These are phyloP conservation scores for Diphyllodes magnificus DNA, from an alignment of 2,113 vertebrate species.

Conservation along the genomic window DNA sequence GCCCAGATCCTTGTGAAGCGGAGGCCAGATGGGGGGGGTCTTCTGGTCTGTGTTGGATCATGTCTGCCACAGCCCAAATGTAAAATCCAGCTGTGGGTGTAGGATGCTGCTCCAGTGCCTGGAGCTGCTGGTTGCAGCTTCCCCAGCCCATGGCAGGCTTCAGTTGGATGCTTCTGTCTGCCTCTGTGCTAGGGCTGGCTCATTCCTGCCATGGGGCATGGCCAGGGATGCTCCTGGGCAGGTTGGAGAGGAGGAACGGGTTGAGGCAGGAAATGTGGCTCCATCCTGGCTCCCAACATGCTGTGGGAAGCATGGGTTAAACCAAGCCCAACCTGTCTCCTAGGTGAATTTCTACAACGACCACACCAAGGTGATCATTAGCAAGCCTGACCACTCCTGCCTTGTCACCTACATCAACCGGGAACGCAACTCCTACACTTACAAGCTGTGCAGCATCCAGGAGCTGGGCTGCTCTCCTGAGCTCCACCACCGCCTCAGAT, in stretches of 20 bases:
- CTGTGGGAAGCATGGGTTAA: not conserved
- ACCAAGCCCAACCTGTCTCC: not conserved
- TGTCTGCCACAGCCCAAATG: not conserved
- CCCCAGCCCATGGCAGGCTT: not conserved
- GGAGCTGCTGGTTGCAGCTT: not conserved
- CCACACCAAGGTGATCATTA: constrained; percentile 95
- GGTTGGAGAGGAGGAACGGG: not conserved
- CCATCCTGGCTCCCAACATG: not conserved
- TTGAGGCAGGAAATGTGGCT: constrained; percentile 27
- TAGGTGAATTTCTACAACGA: constrained; percentile 97
- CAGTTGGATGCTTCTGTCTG: not conserved
- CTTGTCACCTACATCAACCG: constrained; percentile 92
- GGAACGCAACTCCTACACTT: constrained; percentile 87
- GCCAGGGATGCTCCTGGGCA: not conserved
- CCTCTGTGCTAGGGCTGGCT: not conserved
- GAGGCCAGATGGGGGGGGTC: not conserved
- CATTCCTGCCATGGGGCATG: not conserved
- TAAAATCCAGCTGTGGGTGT: not conserved
- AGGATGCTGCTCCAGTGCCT: not conserved
- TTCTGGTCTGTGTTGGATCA: not conserved
- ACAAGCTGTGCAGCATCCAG: constrained; percentile 82
- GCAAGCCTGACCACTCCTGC: constrained; percentile 85
- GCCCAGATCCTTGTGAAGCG: not conserved
- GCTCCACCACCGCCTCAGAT: constrained; percentile 83
- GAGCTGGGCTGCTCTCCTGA: constrained; percentile 89